Percentiles rank a stretch among this genome's conserved stretches.
Evolutionary conservation across 2,113 vertebrate species (phyloP).

Genomic region (Naja naja): DNA sequence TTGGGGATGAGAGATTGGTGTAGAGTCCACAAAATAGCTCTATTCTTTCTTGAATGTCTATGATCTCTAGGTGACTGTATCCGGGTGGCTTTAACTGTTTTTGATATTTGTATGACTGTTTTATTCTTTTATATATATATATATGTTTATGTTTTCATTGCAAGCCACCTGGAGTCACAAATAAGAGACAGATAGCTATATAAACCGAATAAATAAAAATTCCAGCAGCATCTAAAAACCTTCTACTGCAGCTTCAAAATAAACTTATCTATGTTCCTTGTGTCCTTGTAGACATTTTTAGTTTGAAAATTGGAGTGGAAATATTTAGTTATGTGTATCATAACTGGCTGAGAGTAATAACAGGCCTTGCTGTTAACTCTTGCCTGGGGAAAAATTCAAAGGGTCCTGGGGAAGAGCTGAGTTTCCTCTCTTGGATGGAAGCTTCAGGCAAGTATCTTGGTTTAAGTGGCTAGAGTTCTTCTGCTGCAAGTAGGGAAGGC

Average conservation of each 20-base stretch:
- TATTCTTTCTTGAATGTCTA: no score
- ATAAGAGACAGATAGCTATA: neutral
- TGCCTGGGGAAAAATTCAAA: neutral
- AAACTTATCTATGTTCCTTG: neutral
- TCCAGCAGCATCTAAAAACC: neutral
- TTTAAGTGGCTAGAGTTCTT: neutral
- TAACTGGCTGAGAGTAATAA: no score
- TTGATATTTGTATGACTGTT: no score
- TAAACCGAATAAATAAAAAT: neutral
- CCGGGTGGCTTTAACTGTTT: no score
- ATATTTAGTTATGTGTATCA: neutral
- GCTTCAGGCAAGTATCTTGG: neutral
- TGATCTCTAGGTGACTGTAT: no score
- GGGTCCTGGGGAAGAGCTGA: neutral
- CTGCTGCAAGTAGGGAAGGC: neutral
- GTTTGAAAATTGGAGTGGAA: slow-evolving; percentile 4
- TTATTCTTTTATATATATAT: no score
- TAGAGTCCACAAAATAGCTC: no score
- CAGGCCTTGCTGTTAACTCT: neutral
- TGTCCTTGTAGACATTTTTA: slow-evolving; percentile 1
- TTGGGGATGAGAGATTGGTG: no score
- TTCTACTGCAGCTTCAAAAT: neutral
- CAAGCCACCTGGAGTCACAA: neutral
- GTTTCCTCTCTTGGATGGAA: neutral
- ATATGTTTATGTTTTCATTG: no score